Base-by-base conservation (phyloP, 1,140 invertebrate genomes). In the Harpegnathos saltator region DNA sequence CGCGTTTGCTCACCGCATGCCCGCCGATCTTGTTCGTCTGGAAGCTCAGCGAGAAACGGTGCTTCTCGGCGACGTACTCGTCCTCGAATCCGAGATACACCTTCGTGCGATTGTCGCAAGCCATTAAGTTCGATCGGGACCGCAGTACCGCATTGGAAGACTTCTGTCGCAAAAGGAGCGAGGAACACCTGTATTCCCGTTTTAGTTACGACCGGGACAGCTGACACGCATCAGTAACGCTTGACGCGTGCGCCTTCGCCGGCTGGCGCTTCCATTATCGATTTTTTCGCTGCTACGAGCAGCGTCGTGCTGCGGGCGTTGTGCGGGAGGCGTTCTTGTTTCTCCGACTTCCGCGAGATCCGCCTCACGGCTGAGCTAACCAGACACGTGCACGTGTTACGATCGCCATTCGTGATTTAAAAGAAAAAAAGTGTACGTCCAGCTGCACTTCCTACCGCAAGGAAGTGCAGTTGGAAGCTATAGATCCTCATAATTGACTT, bases 11-110 rank as follows among this genome's bases (percentile, higher is more conserved):
- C 94, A 96, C 96, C 75, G 96, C 95, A 90, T 94, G 94, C 75
- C 96, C 97, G 83, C 97, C 97, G 84, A 97, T 95, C 95, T 97
- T 97, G 89, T 97, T 97, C 17, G 95, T 95, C 22, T 94, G 95
- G 89, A 95, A 97, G 90, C 95, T 95, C n/a, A 96, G 93, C 71
- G 93, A 90, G 22, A 91, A 91, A 58, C 94, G 95, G 92, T 96
- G 92, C 92, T 97, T 96, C 38, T 96, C 96, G 38, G 94, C 95
- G 65, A 97, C 94, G 82, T 92, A 92, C 92, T 97, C 96, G 89
- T 97, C 97, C 85, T 96, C 96, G 87, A 95, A 97, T 52, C 96
- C 97, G 68, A 97, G 91, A 75, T 96, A 95, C 75, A 97, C 95
- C 85, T 93, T 95, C 22, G 92, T 85, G 19, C 91, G 90, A 86